A percentile compares a stretch with the other conserved stretches of the same genome.
These are phyloP conservation scores for Uromys caudimaculatus DNA, from an alignment of 2,797 vertebrate genomes.

Conservation along the genomic window DNA sequence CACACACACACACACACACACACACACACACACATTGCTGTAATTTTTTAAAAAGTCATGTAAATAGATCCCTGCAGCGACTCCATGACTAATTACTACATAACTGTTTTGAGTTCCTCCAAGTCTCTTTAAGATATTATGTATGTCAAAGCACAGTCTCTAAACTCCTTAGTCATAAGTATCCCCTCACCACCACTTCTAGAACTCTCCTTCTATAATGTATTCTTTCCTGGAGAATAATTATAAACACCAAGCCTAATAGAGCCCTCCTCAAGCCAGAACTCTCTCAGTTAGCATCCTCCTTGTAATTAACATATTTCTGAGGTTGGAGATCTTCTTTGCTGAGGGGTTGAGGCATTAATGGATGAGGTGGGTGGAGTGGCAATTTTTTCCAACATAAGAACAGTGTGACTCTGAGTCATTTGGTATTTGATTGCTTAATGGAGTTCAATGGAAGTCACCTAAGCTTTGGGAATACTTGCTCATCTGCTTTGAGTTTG, in stretches of 20 bases:
- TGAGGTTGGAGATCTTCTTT: slow-evolving; percentile 39
- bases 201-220: slow-evolving; percentile 9
- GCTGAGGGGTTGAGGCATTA: slow-evolving; percentile 29
- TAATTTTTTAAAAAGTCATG: neutral
- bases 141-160: slow-evolving; percentile 12
- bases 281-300: slow-evolving; percentile 50
- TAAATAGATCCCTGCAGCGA: neutral
- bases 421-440: slow-evolving; percentile 68
- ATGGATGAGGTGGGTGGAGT: slow-evolving; percentile 20
- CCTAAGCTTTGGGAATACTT: slow-evolving; percentile 61
- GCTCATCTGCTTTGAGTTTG: slow-evolving; percentile 53
- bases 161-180: neutral
- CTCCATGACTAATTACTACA: neutral
- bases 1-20: no score
- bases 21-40: no score
- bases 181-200: neutral
- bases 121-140: neutral
- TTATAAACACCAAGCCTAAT: slow-evolving; percentile 47
- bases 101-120: neutral
- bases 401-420: slow-evolving; percentile 68
- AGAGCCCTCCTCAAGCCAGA: slow-evolving; percentile 40
- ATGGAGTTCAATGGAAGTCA: slow-evolving; percentile 67
- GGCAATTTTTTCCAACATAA: slow-evolving; percentile 11
- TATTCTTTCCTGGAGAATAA: slow-evolving; percentile 25
- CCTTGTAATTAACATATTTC: slow-evolving; percentile 46